Percentiles rank a stretch among this genome's conserved stretches.
Conservation (phyloP, 2,113 vertebrate genomes). For the Amazona vittata region DNA sequence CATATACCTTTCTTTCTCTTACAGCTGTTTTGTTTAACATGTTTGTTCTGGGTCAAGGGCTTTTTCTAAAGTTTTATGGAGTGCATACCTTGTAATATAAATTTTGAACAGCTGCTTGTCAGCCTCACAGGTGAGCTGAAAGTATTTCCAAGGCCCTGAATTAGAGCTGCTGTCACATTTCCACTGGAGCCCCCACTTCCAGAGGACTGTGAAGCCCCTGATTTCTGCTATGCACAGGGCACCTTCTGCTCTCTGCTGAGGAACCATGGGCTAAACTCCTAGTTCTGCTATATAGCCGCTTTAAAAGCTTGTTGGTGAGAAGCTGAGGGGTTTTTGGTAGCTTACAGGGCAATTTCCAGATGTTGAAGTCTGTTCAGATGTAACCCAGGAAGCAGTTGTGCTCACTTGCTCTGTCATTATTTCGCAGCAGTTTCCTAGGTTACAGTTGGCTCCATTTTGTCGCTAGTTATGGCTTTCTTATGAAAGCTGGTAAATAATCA, state of each 20-base stretch:
- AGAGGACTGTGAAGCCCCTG: fast-evolving
- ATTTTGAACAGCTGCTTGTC: neutral
- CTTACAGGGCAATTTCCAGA: neutral
- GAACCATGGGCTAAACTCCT: neutral
- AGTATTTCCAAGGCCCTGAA: neutral
- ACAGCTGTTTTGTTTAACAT: neutral
- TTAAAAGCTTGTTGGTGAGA: neutral
- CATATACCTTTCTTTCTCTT: neutral
- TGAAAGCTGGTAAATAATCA: neutral
- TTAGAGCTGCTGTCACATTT: neutral
- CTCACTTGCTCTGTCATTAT: neutral
- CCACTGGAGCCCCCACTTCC: neutral
- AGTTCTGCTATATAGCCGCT: neutral
- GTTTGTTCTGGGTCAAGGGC: neutral
- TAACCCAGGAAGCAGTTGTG: neutral
- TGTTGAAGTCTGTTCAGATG: neutral
- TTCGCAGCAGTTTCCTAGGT: conserved; percentile 31
- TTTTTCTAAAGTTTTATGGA: conserved; percentile 9
- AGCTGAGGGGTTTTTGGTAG: fast-evolving
- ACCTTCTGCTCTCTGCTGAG: neutral
- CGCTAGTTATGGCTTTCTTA: neutral
- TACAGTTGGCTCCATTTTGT: neutral
- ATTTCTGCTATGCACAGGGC: neutral
- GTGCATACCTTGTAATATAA: neutral
- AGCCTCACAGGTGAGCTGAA: neutral